A percentile compares a stretch with the other conserved stretches of the same genome.
These are phyloP conservation scores for Ophthalmolycus amberensis DNA, from an alignment of 2,113 vertebrate species.

Conservation along the genomic window DNA sequence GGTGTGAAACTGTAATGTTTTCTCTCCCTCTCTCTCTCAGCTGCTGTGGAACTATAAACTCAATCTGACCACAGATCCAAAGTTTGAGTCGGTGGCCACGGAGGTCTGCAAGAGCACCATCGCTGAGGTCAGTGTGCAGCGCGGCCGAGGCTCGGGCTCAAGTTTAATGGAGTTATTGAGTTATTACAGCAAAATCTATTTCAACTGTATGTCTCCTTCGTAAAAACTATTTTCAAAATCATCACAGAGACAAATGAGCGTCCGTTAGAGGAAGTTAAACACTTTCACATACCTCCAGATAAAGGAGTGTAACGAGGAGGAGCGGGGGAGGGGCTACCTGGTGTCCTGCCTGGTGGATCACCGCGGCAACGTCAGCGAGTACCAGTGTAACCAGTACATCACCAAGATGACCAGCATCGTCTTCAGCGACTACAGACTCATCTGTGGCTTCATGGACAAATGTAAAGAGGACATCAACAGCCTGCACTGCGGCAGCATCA, in stretches of 20 bases:
- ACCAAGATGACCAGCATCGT: conserved; percentile 97
- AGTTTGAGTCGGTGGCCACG: conserved; percentile 95
- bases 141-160: not conserved
- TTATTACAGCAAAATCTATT: not conserved
- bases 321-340: conserved; percentile 92
- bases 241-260: not conserved
- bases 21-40: conserved; percentile 66
- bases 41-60: conserved; percentile 98
- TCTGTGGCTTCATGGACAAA: conserved; percentile 97
- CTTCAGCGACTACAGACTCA: conserved; percentile 94
- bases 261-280: not conserved
- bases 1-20: not conserved
- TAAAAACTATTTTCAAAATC: not conserved
- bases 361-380: conserved; percentile 94
- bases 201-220: not conserved
- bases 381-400: conserved; percentile 97
- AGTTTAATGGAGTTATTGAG: not conserved
- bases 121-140: conserved; percentile 84
- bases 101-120: conserved; percentile 97
- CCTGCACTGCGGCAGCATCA: conserved; percentile 94
- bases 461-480: conserved; percentile 94
- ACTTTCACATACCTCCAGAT: conserved; percentile 79
- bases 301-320: conserved; percentile 95
- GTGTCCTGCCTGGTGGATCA: conserved; percentile 98
- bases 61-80: conserved; percentile 95